Percentiles rank a stretch among this genome's conserved stretches.
Evolutionary conservation across 2,888 invertebrate genomes (phyloP).

Genomic region (Ceramica pisi): DNA sequence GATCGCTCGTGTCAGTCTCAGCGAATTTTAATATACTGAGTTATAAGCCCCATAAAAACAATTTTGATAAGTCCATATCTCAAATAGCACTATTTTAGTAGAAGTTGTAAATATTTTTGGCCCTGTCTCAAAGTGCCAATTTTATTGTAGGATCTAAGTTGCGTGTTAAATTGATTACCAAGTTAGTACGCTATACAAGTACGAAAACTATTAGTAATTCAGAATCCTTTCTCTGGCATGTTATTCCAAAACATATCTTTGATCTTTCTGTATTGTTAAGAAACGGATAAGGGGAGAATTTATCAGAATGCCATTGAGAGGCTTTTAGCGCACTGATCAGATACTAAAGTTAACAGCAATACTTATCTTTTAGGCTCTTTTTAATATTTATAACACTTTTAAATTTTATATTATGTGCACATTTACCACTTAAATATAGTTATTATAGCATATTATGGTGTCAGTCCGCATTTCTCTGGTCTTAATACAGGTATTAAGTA

Average conservation of each 20-base stretch:
- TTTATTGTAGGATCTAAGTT: not conserved
- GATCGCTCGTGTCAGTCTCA: too few relatives aligned
- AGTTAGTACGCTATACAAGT: not conserved
- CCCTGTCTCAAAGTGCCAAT: not conserved
- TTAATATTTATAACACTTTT: constrained; percentile 26
- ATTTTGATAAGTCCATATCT: not conserved
- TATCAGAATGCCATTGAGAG: constrained; percentile 1
- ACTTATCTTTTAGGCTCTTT: constrained; percentile 26
- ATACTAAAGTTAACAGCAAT: constrained; percentile 18
- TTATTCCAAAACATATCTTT: not conserved
- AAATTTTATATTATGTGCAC: constrained; percentile 37
- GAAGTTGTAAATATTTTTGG: not conserved
- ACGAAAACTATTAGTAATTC: not conserved
- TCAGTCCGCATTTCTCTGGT: constrained; percentile 11
- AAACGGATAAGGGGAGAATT: constrained; percentile 2
- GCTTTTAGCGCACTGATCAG: constrained; percentile 12
- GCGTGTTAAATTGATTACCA: not conserved
- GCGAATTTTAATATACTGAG: not conserved
- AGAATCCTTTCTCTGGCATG: not conserved
- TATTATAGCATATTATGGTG: constrained; percentile 47
- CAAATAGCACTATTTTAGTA: not conserved
- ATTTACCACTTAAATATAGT: constrained; percentile 48
- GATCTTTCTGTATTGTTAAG: not conserved
- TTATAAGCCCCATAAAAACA: not conserved
- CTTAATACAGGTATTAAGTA: constrained; percentile 27